These are phyloP conservation scores for Araneus ventricosus DNA, from an alignment of 1,140 invertebrate genomes.

Conservation along the genomic window DNA sequence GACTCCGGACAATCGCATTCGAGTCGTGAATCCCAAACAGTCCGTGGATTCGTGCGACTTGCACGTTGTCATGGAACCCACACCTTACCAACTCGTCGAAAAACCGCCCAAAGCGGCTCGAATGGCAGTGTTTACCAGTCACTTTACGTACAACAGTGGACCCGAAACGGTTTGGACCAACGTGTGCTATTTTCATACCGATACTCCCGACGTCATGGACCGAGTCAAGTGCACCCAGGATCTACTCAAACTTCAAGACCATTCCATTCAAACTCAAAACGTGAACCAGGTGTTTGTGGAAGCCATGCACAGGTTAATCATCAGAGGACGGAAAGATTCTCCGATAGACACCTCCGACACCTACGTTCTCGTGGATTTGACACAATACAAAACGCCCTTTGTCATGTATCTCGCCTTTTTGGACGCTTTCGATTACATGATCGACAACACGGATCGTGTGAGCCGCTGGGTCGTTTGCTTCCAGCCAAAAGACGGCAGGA, in stretches of 20 bases:
- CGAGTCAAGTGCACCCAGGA: background rate
- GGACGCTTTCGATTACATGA: background rate
- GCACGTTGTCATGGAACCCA: background rate
- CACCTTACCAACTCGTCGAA: background rate
- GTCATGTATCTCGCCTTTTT: background rate
- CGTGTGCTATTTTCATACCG: background rate
- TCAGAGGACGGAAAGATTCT: background rate
- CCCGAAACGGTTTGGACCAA: background rate
- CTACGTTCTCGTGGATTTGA: background rate
- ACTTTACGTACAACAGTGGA: background rate
- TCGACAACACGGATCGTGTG: background rate
- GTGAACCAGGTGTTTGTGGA: background rate
- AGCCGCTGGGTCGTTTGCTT: background rate
- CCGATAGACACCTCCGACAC: background rate
- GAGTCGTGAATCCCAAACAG: background rate
- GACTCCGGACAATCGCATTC: slow-evolving; percentile 1
- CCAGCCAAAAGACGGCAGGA: background rate
- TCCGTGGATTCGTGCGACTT: background rate
- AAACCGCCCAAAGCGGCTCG: background rate
- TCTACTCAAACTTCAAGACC: background rate
- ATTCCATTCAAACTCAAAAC: background rate
- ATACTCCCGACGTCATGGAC: background rate
- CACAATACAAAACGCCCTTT: background rate
- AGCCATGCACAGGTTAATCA: background rate
- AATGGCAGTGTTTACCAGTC: background rate